These are phyloP conservation scores for Sepioteuthis lessoniana DNA, from an alignment of 2,888 invertebrate genomes.

Conservation along the genomic window DNA sequence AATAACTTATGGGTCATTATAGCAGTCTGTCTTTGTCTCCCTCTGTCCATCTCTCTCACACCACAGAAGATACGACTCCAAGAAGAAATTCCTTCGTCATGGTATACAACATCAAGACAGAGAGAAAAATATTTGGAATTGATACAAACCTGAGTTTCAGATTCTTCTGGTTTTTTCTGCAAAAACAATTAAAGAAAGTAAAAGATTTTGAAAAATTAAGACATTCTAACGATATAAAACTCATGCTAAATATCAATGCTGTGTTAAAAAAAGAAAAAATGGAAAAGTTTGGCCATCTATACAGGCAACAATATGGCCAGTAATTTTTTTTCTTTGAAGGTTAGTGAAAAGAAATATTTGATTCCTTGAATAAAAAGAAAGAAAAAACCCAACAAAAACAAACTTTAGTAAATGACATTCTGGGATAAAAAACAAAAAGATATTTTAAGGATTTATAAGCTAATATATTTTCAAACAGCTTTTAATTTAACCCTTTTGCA, in stretches of 20 bases:
- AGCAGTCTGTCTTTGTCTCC: too few species aligned
- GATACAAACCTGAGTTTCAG: slow-evolving; percentile 6
- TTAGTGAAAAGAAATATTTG: not conserved
- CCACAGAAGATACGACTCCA: too few species aligned
- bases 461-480: not conserved
- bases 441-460: not conserved
- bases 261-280: not conserved
- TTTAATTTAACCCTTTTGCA: too few species aligned
- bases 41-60: too few species aligned
- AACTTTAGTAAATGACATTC: not conserved
- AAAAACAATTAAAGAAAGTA: not conserved
- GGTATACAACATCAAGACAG: too few species aligned
- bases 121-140: not conserved
- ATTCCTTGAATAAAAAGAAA: not conserved
- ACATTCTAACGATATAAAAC: not conserved
- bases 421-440: too few species aligned
- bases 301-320: not conserved
- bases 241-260: not conserved
- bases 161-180: not conserved
- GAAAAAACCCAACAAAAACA: not conserved
- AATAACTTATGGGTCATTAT: too few species aligned
- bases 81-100: too few species aligned
- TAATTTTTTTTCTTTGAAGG: not conserved
- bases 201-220: not conserved
- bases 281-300: not conserved